Conservation (phyloP, 1,140 invertebrate species). For the Trichonephila inaurata region DNA sequence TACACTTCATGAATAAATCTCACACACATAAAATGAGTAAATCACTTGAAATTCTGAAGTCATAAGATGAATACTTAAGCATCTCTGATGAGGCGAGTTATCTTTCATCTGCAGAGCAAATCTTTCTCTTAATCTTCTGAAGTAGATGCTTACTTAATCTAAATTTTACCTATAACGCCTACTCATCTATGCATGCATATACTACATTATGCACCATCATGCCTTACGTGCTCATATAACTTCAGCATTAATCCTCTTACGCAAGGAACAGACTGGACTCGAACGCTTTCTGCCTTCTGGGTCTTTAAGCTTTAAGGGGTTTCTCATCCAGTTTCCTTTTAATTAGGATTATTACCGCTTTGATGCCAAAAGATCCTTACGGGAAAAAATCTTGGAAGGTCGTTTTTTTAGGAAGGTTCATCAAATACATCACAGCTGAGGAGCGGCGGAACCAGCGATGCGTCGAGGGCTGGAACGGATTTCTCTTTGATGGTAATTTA, state of each 20-base stretch:
- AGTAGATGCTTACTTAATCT: too few species aligned
- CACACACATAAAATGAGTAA: too few species aligned
- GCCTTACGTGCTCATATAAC: neutral
- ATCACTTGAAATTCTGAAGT: too few species aligned
- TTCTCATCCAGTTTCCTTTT: slow-evolving; percentile 13
- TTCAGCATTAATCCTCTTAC: neutral
- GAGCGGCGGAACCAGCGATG: neutral
- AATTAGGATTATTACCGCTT: slow-evolving; percentile 39
- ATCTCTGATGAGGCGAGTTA: too few species aligned
- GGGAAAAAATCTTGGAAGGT: neutral
- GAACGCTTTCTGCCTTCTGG: neutral
- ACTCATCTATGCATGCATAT: neutral
- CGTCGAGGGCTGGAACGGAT: slow-evolving; percentile 1
- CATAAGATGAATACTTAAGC: too few species aligned
- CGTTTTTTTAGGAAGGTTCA: neutral
- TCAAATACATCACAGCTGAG: slow-evolving; percentile 44
- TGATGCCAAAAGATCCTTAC: neutral
- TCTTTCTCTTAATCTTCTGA: too few species aligned
- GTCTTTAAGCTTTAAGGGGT: neutral
- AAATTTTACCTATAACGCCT: too few species aligned
- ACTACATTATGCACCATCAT: neutral
- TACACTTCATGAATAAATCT: too few species aligned
- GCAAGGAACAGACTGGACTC: neutral
- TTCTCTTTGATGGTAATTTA: slow-evolving; percentile 16
- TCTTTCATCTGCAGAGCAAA: too few species aligned